These are phyloP conservation scores for Erebia ligea DNA, from an alignment of 2,888 invertebrate genomes.

Conservation along the genomic window DNA sequence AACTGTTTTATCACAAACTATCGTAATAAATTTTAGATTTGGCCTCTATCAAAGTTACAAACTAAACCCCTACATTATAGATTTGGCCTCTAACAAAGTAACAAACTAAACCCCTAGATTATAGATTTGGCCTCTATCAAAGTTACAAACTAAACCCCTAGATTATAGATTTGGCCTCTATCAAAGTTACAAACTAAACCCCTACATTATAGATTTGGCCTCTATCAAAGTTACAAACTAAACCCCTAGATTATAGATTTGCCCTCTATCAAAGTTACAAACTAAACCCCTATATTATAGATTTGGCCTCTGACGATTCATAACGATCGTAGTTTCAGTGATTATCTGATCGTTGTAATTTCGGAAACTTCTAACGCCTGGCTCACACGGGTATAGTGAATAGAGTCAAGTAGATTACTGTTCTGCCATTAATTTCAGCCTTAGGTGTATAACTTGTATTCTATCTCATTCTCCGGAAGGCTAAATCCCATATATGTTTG, in stretches of 20 bases:
- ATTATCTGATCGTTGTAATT: slow-evolving; percentile 7
- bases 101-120: background rate
- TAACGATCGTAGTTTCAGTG: background rate
- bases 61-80: too few species aligned
- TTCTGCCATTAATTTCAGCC: too few species aligned
- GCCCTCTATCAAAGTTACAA: background rate
- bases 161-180: too few species aligned
- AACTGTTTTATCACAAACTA: too few species aligned
- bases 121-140: background rate
- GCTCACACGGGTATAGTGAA: too few species aligned
- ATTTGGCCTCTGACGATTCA: background rate
- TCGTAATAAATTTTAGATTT: background rate
- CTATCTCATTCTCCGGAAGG: too few species aligned
- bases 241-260: background rate
- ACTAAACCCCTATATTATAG: background rate
- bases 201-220: background rate
- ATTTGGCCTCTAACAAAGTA: too few species aligned
- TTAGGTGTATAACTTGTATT: too few species aligned
- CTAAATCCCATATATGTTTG: too few species aligned
- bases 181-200: background rate
- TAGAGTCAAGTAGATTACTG: too few species aligned
- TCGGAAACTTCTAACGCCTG: background rate
- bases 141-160: too few species aligned
- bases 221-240: background rate
- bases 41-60: background rate